Evolutionary conservation across 1,140 invertebrate genomes (phyloP).

Genomic region (Chrysopa pallens): DNA sequence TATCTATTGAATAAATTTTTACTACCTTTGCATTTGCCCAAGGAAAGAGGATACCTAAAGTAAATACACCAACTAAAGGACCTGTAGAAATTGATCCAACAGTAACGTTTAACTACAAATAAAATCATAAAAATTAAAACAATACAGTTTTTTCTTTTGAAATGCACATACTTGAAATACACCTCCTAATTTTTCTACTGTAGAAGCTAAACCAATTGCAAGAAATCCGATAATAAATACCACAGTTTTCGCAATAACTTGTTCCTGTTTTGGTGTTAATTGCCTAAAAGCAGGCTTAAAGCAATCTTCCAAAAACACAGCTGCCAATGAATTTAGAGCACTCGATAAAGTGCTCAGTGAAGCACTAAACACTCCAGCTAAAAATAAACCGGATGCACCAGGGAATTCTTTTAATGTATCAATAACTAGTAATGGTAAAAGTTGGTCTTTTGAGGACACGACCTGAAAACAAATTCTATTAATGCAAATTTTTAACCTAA

Average conservation of each 20-base stretch:
- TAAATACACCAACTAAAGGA: conserved; percentile 29
- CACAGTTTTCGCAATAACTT: no score
- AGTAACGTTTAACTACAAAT: conserved; percentile 9
- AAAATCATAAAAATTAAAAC: background rate
- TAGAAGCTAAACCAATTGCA: no score
- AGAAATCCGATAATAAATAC: no score
- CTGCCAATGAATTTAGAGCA: no score
- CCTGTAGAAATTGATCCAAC: conserved; percentile 29
- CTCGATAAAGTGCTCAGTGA: no score
- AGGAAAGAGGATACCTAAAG: conserved; percentile 30
- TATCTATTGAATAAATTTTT: no score
- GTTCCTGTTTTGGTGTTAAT: no score
- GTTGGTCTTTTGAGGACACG: no score
- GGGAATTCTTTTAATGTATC: conserved; percentile 28
- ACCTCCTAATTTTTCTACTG: no score
- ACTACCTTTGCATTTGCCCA: conserved; percentile 28
- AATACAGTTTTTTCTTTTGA: conserved; percentile 8
- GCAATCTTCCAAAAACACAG: no score
- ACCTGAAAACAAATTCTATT: no score
- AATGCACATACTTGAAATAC: conserved; percentile 12
- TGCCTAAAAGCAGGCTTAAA: no score
- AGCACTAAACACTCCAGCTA: conserved; percentile 39
- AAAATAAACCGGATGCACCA: conserved; percentile 44
- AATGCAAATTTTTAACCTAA: background rate
- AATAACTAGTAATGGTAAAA: conserved; percentile 36